Base-by-base conservation (phyloP, 2,797 vertebrate genomes). In the Phoeniculus purpureus region DNA sequence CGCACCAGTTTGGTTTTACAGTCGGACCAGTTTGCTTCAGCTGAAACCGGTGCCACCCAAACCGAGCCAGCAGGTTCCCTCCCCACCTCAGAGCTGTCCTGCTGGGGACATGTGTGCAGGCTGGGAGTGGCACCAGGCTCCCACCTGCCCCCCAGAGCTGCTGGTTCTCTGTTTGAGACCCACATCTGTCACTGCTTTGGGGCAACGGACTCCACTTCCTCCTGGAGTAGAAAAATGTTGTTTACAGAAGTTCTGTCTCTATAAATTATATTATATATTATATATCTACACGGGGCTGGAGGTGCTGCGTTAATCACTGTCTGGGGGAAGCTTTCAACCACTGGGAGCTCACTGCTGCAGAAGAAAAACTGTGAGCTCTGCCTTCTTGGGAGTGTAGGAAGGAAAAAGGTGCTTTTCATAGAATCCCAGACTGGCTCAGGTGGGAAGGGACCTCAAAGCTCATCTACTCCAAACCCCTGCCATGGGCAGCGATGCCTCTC, bases 21-120 rank as follows among this genome's bases (percentile, higher is more conserved):
- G 71, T 99, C 3, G 98, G 98, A 54, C 98, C 98, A 0, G 98
- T 98, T 74, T 99, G 98, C 94, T 99, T 99, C 97, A 98, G 98
- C 96, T 99, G 98, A 97, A 94, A 82, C 40, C 1, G 1, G 58
- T 29, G 85, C n/a, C 86, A 40, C 83, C 83, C 89, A 77, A 22
- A 62, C n/a, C 0, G 1, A 55, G 34, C 54, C 6, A 1, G 45
- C 40, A 2, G 5, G 59, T 75, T 67, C 50, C 66, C 29, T 68
- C 78, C 48, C 56, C 27, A 2, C 43, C 70, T 58, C 4, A 8
- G 58, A 59, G 43, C 64, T n/a, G 18, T 26, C 67, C 68, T 1
- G 0, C 3, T 8, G 83, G 81, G 76, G 61, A 27, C 4, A 0
- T 1, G 17, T 1, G 8, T 0, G 7, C 76, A 15, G 40, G 45